A percentile compares a stretch with the other conserved stretches of the same genome.
Evolutionary conservation across 2,113 vertebrate species (phyloP).

Genomic region (Gallinago undulata): DNA sequence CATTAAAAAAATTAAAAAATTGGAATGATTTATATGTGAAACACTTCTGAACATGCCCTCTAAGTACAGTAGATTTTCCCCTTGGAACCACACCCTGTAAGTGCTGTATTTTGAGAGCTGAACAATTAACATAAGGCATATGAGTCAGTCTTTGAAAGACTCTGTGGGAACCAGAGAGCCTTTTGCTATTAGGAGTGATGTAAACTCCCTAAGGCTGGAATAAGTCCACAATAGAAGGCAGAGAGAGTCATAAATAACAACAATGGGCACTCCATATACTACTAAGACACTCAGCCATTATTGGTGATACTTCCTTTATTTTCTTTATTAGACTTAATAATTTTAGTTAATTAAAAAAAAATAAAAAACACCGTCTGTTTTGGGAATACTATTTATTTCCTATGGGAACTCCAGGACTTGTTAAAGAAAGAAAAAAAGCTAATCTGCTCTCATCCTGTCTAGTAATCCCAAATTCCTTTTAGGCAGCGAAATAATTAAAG

Average conservation of each 20-base stretch:
- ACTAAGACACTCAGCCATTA: conserved; percentile 41
- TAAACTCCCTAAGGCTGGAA: conserved; percentile 85
- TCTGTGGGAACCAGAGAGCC: conserved; percentile 88
- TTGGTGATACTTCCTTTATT: conserved; percentile 62
- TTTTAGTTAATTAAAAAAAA: conserved; percentile 65
- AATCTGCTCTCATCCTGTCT: conserved; percentile 68
- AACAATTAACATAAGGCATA: conserved; percentile 87
- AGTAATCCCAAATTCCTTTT: conserved; percentile 69
- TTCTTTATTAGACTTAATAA: conserved; percentile 61
- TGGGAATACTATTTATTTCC: conserved; percentile 68
- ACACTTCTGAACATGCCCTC: conserved; percentile 83
- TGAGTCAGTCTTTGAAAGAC: conserved; percentile 87
- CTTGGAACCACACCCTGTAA: conserved; percentile 81
- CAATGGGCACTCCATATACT: conserved; percentile 64
- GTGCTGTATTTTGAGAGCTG: conserved; percentile 83
- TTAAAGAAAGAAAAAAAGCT: conserved; percentile 63
- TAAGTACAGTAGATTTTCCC: conserved; percentile 82
- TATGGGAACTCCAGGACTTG: conserved; percentile 73
- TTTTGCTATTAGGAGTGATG: conserved; percentile 86
- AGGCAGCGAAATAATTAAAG: conserved; percentile 69
- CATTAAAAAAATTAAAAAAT: conserved; percentile 63
- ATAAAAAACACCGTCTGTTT: conserved; percentile 38
- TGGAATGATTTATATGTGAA: conserved; percentile 80
- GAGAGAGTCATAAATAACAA: conserved; percentile 79
- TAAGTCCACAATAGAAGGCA: conserved; percentile 80